Evolutionary conservation across 2,113 vertebrate species (phyloP).

Genomic region (Nothocercus julius): DNA sequence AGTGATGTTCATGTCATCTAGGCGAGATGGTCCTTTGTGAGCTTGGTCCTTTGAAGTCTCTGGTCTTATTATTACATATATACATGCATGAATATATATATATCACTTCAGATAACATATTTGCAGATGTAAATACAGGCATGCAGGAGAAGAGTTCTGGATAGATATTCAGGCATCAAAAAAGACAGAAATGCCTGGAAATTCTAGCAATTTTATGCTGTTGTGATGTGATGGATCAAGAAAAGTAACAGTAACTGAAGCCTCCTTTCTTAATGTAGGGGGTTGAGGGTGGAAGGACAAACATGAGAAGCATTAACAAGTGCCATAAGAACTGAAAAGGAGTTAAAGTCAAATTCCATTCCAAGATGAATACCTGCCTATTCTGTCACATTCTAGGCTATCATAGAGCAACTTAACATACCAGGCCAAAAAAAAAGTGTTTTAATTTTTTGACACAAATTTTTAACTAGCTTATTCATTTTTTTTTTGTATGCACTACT

Average conservation of each 20-base stretch:
- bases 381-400: background rate
- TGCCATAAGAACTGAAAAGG: background rate
- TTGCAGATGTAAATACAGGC: background rate
- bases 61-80: background rate
- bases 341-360: background rate
- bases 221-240: background rate
- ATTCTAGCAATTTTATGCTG: background rate
- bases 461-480: background rate
- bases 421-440: background rate
- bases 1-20: background rate
- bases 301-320: background rate
- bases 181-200: background rate
- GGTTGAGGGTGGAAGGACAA: too few relatives aligned
- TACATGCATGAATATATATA: background rate
- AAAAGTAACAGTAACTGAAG: background rate
- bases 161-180: background rate
- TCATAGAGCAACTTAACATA: background rate
- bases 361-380: background rate
- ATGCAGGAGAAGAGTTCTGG: background rate
- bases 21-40: background rate
- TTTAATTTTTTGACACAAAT: background rate
- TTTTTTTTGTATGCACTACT: background rate
- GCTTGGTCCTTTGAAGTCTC: background rate
- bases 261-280: background rate
- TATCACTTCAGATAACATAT: background rate